Evolutionary conservation across 2,113 vertebrate genomes (phyloP), one percentile per base, ranked within the genome.

Genomic region (Pelusios castaneus): DNA sequence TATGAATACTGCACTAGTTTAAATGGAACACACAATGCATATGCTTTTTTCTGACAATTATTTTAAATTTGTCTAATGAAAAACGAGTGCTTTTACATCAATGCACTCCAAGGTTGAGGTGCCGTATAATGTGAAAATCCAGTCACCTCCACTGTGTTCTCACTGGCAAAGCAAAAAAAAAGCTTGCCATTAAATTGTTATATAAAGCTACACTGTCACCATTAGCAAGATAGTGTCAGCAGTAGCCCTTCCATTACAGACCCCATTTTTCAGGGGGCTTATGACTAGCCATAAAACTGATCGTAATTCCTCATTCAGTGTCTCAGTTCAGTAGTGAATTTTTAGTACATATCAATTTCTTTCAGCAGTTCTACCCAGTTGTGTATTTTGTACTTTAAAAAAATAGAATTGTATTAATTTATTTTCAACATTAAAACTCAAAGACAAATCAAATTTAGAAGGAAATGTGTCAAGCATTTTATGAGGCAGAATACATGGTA

Each of bases 11-110:
- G 16, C 45, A 91, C 31, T 89, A 77, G 67, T 24, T 94, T 95
- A 94, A 89, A 96, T n/a, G 93, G 90, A 96, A 92, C 38, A 80
- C 54, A 47, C 3, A 87, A 93, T 56, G 54, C 88, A 84, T 87
- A 76, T 70, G 90, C 77, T 87, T 95, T 93, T 97, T 96, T 95
- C 84, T 97, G 56, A 67, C 19, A 84, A 88, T 95, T 95, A 89
- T 95, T 95, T 92, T 86, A 91, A 95, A 97, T 96, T 83, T 95
- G 81, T 76, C n/a, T 96, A 95, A 96, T 80, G 89, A 93, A 94
- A 87, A 96, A 81, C 0, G 19, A 97, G 82, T 85, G 89, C 16
- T 95, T 95, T 96, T 82, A 92, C 63, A 92, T 89, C 82, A 90
- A 81, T 0, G 0, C 41, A 89, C 89, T 91, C 91, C 86, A 91